A percentile compares a stretch with the other conserved stretches of the same genome.
These are phyloP conservation scores for Aspidiotus destructor DNA, from an alignment of 2,888 invertebrate species.

Conservation along the genomic window DNA sequence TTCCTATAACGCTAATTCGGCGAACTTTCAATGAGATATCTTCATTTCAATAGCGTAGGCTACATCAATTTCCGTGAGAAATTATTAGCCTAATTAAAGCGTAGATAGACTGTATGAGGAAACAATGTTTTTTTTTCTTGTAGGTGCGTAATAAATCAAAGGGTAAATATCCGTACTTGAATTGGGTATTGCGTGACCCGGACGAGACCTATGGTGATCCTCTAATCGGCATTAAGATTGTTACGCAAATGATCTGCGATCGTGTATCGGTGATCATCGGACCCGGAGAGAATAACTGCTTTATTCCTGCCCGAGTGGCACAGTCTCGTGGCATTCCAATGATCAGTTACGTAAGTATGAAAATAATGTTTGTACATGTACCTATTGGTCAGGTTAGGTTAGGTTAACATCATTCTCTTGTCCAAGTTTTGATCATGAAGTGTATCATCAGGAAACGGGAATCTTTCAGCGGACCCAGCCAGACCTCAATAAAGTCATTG, in stretches of 20 bases:
- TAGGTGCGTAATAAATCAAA: constrained; percentile 1
- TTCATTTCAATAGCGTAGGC: too few species aligned
- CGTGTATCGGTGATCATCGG: constrained; percentile 89
- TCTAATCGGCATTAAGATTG: constrained; percentile 66
- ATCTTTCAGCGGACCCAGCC: too few species aligned
- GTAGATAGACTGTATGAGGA: too few species aligned
- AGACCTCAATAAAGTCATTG: too few species aligned
- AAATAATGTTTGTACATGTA: neutral
- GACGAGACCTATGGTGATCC: constrained; percentile 79
- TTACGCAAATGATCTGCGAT: constrained; percentile 84
- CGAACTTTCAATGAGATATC: too few species aligned
- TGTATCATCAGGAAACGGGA: neutral
- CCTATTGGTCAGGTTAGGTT: neutral
- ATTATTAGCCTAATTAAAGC: too few species aligned
- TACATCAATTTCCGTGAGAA: too few species aligned
- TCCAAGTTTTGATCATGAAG: neutral
- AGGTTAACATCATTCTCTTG: neutral
- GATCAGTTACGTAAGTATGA: constrained; percentile 84
- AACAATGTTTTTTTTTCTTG: neutral
- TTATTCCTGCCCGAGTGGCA: constrained; percentile 88
- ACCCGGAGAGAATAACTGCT: constrained; percentile 77
- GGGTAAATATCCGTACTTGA: constrained; percentile 7
- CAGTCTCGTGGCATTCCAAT: constrained; percentile 90
- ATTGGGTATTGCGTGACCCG: constrained; percentile 59
- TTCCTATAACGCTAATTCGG: too few species aligned